These are phyloP conservation scores for Ectropis grisescens DNA, from an alignment of 1,140 invertebrate genomes.

Conservation along the genomic window DNA sequence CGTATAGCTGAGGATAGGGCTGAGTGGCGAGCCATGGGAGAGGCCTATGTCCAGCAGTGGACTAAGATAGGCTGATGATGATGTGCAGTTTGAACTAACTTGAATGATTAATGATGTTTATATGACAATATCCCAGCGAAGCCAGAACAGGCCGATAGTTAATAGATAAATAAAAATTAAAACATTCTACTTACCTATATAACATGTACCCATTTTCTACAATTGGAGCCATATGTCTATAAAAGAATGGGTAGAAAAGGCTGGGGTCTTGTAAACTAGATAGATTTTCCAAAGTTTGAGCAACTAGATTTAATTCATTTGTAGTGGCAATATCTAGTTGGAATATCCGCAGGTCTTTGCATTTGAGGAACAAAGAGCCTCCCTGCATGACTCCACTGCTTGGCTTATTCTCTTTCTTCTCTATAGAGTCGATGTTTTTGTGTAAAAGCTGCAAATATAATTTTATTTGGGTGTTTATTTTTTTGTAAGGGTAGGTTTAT, in stretches of 20 bases:
- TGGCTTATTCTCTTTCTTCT: slow-evolving; percentile 77
- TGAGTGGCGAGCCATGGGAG: too few species aligned
- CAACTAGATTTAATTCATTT: slow-evolving; percentile 89
- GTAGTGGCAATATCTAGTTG: slow-evolving; percentile 87
- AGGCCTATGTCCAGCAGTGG: too few species aligned
- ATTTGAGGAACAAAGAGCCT: slow-evolving; percentile 91
- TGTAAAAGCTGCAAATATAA: slow-evolving; percentile 86
- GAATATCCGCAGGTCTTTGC: slow-evolving; percentile 95
- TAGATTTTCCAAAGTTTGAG: slow-evolving; percentile 89
- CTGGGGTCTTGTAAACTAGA: slow-evolving; percentile 82
- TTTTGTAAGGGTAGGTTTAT: too few species aligned
- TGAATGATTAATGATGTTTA: too few species aligned
- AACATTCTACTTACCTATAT: slow-evolving; percentile 78
- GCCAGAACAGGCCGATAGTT: too few species aligned
- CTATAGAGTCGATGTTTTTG: slow-evolving; percentile 92
- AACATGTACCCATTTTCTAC: slow-evolving; percentile 96
- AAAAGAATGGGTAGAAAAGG: slow-evolving; percentile 95
- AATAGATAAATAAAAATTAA: too few species aligned
- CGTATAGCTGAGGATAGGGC: too few species aligned
- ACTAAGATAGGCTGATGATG: too few species aligned
- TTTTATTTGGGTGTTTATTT: too few species aligned
- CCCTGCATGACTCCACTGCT: slow-evolving; percentile 69
- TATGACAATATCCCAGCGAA: too few species aligned
- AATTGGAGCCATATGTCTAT: slow-evolving; percentile 88
- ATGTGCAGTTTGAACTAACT: too few species aligned